phyloP scores from a whole-genome alignment of 2,888 invertebrate species.

The Drosophila seclusa region DNA sequence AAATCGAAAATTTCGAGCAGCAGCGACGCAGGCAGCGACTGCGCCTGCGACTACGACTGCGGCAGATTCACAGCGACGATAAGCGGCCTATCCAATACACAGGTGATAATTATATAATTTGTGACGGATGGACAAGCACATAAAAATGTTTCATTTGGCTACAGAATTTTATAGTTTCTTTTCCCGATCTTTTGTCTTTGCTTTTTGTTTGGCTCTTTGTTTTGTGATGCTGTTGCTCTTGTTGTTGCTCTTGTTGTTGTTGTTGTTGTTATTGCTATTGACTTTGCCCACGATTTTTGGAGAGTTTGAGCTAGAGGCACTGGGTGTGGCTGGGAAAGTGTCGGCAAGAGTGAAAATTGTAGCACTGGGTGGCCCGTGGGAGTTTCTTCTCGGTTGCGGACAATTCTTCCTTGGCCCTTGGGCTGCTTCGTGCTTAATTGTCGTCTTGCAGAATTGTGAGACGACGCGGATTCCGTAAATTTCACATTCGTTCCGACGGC shows the following conservation, averaged over 20 bases:
- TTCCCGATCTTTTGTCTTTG: conserved; percentile 58
- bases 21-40: conserved; percentile 25
- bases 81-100: conserved; percentile 80
- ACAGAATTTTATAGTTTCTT: conserved; percentile 74
- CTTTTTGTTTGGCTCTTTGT: conserved; percentile 60
- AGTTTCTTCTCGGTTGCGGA: conserved; percentile 43
- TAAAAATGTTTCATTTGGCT: conserved; percentile 76
- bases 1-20: conserved; percentile 82
- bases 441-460: conserved; percentile 80
- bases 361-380: conserved; percentile 79
- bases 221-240: conserved; percentile 33
- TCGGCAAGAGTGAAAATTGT: conserved; percentile 72
- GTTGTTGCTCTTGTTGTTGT: conserved; percentile 31
- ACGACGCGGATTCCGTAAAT: conserved; percentile 77
- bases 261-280: conserved; percentile 29
- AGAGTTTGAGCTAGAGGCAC: conserved; percentile 19
- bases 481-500: conserved; percentile 73
- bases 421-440: conserved; percentile 82
- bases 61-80: conserved; percentile 78
- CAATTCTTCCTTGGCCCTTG: conserved; percentile 37
- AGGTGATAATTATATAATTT: conserved; percentile 84
- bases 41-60: conserved; percentile 28
- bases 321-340: conserved; percentile 76
- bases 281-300: conserved; percentile 38
- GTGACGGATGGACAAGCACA: conserved; percentile 82